Conservation (phyloP, 30 jellyfish, hydroid and myxozoan species). For the Nemopilema nomurai region DNA sequence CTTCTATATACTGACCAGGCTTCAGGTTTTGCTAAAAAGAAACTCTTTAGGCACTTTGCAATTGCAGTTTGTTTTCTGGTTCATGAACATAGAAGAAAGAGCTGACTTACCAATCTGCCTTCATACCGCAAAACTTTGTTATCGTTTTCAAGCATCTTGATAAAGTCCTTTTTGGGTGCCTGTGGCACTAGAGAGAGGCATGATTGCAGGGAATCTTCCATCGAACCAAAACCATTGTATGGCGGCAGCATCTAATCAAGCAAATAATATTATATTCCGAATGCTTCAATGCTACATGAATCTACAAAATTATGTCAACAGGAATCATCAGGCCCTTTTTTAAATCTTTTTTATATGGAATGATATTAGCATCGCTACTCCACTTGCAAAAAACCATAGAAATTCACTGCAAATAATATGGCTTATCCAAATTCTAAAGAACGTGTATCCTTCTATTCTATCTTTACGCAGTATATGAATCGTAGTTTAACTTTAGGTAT, state of each 20-base stretch:
- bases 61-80: not conserved
- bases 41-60: not conserved
- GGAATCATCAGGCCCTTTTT: no score
- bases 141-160: conserved; percentile 92
- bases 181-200: conserved; percentile 94
- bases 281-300: not conserved
- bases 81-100: conserved; percentile 26
- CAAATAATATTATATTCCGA: not conserved
- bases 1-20: no score
- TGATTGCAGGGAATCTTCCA: conserved; percentile 95
- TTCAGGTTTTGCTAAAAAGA: no score
- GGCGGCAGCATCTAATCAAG: conserved; percentile 87
- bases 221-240: conserved; percentile 96
- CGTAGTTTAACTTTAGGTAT: no score
- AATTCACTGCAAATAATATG: no score
- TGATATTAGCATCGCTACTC: no score
- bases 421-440: no score
- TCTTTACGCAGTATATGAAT: no score
- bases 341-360: no score
- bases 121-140: conserved; percentile 91
- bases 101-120: conserved; percentile 81
- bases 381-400: no score
- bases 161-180: conserved; percentile 97
- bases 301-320: no score
- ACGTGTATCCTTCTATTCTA: no score